Base-by-base conservation (phyloP, 2,797 vertebrate genomes). In the Rhinichthys osculus region DNA sequence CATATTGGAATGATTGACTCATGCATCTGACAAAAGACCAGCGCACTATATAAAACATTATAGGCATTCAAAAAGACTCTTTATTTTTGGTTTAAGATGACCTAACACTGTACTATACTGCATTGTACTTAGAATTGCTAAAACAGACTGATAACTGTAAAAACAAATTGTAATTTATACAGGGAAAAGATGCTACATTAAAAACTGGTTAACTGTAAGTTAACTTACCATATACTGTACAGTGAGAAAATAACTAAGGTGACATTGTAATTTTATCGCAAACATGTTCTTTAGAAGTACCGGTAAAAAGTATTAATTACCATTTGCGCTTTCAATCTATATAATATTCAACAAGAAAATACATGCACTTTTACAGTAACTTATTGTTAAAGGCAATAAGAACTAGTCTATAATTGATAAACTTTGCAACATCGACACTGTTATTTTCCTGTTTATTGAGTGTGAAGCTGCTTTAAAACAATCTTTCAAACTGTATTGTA, bases 1-100 rank as follows among this genome's bases (percentile, higher is more conserved):
- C 86, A 87, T 66, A 74, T 71, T 86, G 54, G 76, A 86, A 85
- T 64, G 42, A 88, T 80, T 84, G 87, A 85, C 64, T 78, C 40
- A 59, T 54, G 79, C 77, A 73, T 81, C 47, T 69, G 19, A 54
- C 23, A 40, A 74, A 73, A 64, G 7, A 64, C 11, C 67, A 59
- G 35, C n/a, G 21, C 52, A 62, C 9, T 64, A 66, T 9, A 38
- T 5, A 76, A 83, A 38, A 71, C 11, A 50, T 27, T 2, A 27
- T 16, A 30, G n/a, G 9, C 14, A 30, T 62, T 72, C 40, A 72
- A 44, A 44, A 72, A 72, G 19, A 42, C 11, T 16, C 11, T 54
- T 16, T n/a, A 3, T 7, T 66, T 57, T 54, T 50, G 50, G 23
- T 66, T 79, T 16, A 80, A 44, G 19, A 52, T 70, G 6, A 57